Evolutionary conservation across 2,113 vertebrate genomes (phyloP).

Genomic region (Mola mola): DNA sequence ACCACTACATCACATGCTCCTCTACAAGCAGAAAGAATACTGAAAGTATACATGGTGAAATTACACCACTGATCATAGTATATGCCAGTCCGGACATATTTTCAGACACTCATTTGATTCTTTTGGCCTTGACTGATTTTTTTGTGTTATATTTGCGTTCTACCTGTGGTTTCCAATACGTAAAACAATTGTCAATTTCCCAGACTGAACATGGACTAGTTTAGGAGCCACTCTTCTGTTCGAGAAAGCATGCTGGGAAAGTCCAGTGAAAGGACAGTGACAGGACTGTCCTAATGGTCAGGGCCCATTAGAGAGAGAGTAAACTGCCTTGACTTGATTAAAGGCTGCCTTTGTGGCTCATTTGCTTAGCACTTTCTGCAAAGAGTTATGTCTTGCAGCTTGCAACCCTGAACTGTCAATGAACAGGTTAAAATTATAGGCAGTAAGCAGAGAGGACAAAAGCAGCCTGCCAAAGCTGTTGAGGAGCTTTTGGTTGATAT

Average conservation of each 20-base stretch:
- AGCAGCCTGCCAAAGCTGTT: constrained; percentile 6
- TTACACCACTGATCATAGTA: background rate
- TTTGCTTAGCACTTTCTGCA: constrained; percentile 25
- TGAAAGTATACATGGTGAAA: no score
- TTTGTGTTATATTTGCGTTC: background rate
- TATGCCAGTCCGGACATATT: background rate
- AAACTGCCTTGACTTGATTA: constrained; percentile 36
- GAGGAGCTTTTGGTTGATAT: constrained; percentile 3
- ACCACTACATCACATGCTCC: no score
- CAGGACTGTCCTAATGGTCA: constrained; percentile 40
- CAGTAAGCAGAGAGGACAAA: constrained; percentile 14
- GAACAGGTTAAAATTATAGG: constrained; percentile 41
- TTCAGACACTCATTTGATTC: background rate
- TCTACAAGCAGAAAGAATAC: no score
- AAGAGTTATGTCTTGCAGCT: constrained; percentile 18
- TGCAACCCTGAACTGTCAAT: constrained; percentile 43
- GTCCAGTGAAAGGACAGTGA: constrained; percentile 53
- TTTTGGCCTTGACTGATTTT: background rate
- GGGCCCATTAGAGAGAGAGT: constrained; percentile 24
- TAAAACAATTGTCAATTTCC: no score
- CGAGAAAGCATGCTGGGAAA: constrained; percentile 34
- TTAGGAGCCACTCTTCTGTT: no score
- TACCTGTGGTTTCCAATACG: no score
- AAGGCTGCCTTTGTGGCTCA: constrained; percentile 39
- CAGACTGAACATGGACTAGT: no score